These are phyloP conservation scores for Empidonax traillii DNA, from an alignment of 2,113 vertebrate species.

Conservation along the genomic window DNA sequence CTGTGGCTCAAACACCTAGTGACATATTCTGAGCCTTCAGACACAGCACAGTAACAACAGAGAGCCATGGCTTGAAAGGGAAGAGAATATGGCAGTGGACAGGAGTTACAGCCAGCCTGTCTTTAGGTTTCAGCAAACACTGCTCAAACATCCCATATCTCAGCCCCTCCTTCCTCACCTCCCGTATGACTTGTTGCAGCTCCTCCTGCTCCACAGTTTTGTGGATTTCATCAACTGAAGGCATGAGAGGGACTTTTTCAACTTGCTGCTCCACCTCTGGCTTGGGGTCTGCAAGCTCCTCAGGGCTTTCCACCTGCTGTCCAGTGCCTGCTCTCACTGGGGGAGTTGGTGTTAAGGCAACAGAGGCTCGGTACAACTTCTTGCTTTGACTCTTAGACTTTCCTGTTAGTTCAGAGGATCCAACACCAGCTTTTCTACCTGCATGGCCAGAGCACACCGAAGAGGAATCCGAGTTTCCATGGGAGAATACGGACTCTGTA, in stretches of 20 bases:
- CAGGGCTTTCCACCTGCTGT: slow-evolving; percentile 61
- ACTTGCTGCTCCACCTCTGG: slow-evolving; percentile 55
- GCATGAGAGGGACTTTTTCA: slow-evolving; percentile 17
- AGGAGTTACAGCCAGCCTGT: not conserved
- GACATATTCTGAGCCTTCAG: not conserved
- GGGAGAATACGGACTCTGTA: slow-evolving; percentile 76
- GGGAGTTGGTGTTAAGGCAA: slow-evolving; percentile 83
- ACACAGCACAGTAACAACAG: not conserved
- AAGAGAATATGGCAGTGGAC: not conserved
- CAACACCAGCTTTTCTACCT: slow-evolving; percentile 55
- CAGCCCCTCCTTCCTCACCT: slow-evolving; percentile 74
- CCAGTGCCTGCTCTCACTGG: slow-evolving; percentile 75
- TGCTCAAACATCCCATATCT: not conserved
- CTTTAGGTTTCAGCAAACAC: not conserved
- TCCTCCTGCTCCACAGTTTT: slow-evolving; percentile 75
- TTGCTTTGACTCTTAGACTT: slow-evolving; percentile 63
- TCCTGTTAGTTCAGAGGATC: slow-evolving; percentile 27
- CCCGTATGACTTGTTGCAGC: slow-evolving; percentile 87
- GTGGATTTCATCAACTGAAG: slow-evolving; percentile 58
- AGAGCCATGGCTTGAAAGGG: not conserved
- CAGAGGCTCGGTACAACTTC: slow-evolving; percentile 83
- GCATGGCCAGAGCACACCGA: slow-evolving; percentile 81
- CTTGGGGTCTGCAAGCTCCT: slow-evolving; percentile 38
- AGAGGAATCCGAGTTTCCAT: slow-evolving; percentile 77
- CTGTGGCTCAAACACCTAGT: not conserved